These are phyloP conservation scores for cattle (Bos taurus) DNA, from an alignment of 2,113 vertebrate genomes.

Conservation along the genomic window ARS-UCD2.0 NC_037342.1:13031501-13032000, in stretches of 20 bases:
- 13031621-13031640: slow-evolving; percentile 18
- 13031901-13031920: background rate
- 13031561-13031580: slow-evolving; percentile 75
- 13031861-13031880: background rate
- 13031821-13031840: background rate
- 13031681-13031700: slow-evolving; percentile 29
- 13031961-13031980: background rate
- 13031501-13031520: slow-evolving; percentile 80
- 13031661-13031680: background rate
- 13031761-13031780: slow-evolving; percentile 34
- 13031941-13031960: background rate
- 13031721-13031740: slow-evolving; percentile 26
- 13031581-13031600: slow-evolving; percentile 76
- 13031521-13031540: slow-evolving; percentile 76
- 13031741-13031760: slow-evolving; percentile 16
- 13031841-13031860: background rate
- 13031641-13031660: slow-evolving; percentile 41
- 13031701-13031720: slow-evolving; percentile 45
- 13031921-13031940: background rate
- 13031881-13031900: background rate
- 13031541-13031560: slow-evolving; percentile 68
- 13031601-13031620: slow-evolving; percentile 63
- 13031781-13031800: slow-evolving; percentile 40
- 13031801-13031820: slow-evolving; percentile 36
- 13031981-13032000: background rate